Percentiles rank a stretch among this genome's conserved stretches.
These are phyloP conservation scores for Auanema freiburgensis DNA, from an alignment of 2,888 invertebrate species.

Conservation along the genomic window DNA sequence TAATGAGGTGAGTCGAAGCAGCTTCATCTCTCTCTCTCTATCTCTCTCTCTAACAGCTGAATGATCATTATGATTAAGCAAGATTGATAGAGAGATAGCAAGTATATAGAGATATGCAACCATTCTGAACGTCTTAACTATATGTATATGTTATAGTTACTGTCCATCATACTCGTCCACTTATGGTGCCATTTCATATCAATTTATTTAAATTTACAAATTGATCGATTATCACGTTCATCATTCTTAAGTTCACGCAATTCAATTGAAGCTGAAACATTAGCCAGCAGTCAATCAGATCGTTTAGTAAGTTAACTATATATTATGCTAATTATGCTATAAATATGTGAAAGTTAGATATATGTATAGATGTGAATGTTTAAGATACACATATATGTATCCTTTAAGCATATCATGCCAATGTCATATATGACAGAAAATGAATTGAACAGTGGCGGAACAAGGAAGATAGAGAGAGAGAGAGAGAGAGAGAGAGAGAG, in stretches of 20 bases:
- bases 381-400: slow-evolving; percentile 8
- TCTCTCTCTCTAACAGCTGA: neutral
- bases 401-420: neutral
- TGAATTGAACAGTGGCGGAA: neutral
- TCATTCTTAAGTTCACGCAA: slow-evolving; percentile 45
- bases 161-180: slow-evolving; percentile 57
- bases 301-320: slow-evolving; percentile 35
- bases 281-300: slow-evolving; percentile 40
- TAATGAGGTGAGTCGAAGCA: neutral
- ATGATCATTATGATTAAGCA: too few relatives aligned
- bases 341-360: slow-evolving; percentile 22
- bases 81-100: too few relatives aligned
- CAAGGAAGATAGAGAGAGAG: slow-evolving; percentile 5
- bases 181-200: slow-evolving; percentile 59
- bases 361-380: slow-evolving; percentile 7
- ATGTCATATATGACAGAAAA: neutral
- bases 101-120: too few relatives aligned
- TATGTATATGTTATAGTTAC: slow-evolving; percentile 46
- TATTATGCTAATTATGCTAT: slow-evolving; percentile 16
- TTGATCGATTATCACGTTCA: slow-evolving; percentile 47
- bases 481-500: slow-evolving; percentile 10
- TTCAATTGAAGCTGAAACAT: slow-evolving; percentile 42
- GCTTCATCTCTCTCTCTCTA: slow-evolving; percentile 6
- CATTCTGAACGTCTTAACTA: neutral
- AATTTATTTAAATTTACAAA: slow-evolving; percentile 50